Conservation (phyloP, 2,888 invertebrate species). For the Amiota mariae region DNA sequence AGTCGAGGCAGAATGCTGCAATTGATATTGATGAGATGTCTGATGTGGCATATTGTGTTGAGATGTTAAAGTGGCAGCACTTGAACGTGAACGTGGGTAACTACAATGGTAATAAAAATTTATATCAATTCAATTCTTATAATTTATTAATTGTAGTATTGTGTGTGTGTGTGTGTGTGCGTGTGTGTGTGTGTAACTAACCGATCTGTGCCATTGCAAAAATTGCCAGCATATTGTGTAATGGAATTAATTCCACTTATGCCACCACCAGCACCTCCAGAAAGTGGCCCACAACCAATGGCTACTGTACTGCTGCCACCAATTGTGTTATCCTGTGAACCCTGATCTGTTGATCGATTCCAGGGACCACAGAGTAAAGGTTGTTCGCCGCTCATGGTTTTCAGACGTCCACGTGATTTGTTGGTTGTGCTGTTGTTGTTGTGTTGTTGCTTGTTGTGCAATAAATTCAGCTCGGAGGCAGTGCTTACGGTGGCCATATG, state of each 20-base stretch:
- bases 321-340: slow-evolving; percentile 75
- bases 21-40: slow-evolving; percentile 57
- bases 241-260: slow-evolving; percentile 67
- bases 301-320: slow-evolving; percentile 69
- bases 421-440: slow-evolving; percentile 20
- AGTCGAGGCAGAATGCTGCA: slow-evolving; percentile 62
- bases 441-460: slow-evolving; percentile 76
- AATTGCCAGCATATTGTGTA: slow-evolving; percentile 77
- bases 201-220: slow-evolving; percentile 82
- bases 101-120: slow-evolving; percentile 40
- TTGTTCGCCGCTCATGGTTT: slow-evolving; percentile 78
- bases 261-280: slow-evolving; percentile 70
- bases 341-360: slow-evolving; percentile 76
- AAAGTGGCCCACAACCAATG: slow-evolving; percentile 61
- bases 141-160: not conserved
- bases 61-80: slow-evolving; percentile 52
- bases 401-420: slow-evolving; percentile 80
- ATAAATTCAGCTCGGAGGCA: slow-evolving; percentile 83
- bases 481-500: slow-evolving; percentile 76
- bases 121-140: not conserved
- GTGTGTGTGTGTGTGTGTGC: too few species aligned
- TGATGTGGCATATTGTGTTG: slow-evolving; percentile 60
- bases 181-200: too few species aligned
- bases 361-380: slow-evolving; percentile 83
- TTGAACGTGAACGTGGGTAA: slow-evolving; percentile 65